Evolutionary conservation across 2,888 invertebrate genomes (phyloP).

Genomic region (Galeopsomyia nigrocyanea): DNA sequence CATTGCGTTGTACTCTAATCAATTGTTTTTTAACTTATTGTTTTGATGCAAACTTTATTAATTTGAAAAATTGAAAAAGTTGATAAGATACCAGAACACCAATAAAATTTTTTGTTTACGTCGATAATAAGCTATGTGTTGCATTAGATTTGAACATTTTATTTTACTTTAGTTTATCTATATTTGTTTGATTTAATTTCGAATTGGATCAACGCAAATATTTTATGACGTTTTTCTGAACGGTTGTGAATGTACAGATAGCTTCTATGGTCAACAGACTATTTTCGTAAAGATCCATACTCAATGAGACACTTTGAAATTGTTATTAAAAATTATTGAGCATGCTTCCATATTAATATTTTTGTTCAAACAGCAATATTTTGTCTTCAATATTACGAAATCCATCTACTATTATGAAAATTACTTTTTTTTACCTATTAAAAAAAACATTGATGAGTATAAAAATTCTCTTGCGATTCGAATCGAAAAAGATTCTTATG

Average conservation of each 20-base stretch:
- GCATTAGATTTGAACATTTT: neutral
- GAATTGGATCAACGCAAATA: constrained; percentile 63
- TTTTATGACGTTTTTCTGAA: constrained; percentile 66
- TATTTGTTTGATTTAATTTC: constrained; percentile 29
- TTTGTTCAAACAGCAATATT: neutral
- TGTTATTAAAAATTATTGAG: constrained; percentile 20
- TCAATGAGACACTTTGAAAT: constrained; percentile 55
- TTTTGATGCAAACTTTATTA: constrained; percentile 24
- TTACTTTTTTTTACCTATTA: too few species aligned
- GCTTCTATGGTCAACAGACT: constrained; percentile 61
- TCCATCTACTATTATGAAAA: too few species aligned
- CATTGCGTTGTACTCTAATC: constrained; percentile 26
- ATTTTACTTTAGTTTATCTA: neutral
- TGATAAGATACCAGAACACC: constrained; percentile 30
- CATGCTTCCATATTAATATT: constrained; percentile 37
- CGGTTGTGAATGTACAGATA: constrained; percentile 66
- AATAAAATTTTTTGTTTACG: too few species aligned
- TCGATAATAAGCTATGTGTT: too few species aligned
- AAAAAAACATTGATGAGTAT: too few species aligned
- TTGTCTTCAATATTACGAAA: too few species aligned
- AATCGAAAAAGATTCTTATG: too few species aligned
- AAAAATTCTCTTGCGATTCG: too few species aligned
- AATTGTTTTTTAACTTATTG: constrained; percentile 7
- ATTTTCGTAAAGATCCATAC: constrained; percentile 56
- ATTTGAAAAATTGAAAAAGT: neutral